Percentiles rank a stretch among this genome's conserved stretches.
Evolutionary conservation across 1,140 invertebrate species (phyloP).

Genomic region (Lanistes nyassanus): DNA sequence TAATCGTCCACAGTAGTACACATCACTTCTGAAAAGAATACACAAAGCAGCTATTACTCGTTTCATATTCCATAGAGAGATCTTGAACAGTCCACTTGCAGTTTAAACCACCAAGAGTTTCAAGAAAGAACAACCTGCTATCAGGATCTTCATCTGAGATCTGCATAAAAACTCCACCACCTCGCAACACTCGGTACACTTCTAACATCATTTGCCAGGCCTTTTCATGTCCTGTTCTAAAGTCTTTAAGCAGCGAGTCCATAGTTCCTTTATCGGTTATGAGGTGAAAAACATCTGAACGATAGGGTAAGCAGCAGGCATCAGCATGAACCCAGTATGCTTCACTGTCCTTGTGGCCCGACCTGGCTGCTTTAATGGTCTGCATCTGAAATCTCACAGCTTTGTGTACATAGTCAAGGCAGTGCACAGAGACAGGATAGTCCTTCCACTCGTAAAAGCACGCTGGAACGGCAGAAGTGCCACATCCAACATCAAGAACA

Average conservation of each 20-base stretch:
- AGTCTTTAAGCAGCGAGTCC: slow-evolving; percentile 52
- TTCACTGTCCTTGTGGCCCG: slow-evolving; percentile 14
- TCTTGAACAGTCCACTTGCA: slow-evolving; percentile 7
- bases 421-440: slow-evolving; percentile 24
- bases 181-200: slow-evolving; percentile 30
- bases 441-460: slow-evolving; percentile 21
- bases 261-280: slow-evolving; percentile 53
- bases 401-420: slow-evolving; percentile 35
- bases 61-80: neutral
- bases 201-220: slow-evolving; percentile 36
- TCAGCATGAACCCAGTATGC: slow-evolving; percentile 29
- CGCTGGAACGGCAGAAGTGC: slow-evolving; percentile 29
- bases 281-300: slow-evolving; percentile 35
- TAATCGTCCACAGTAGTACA: neutral
- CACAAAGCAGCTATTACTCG: slow-evolving; percentile 9
- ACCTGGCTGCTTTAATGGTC: neutral
- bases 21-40: slow-evolving; percentile 15
- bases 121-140: slow-evolving; percentile 34
- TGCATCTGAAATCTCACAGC: slow-evolving; percentile 28
- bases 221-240: slow-evolving; percentile 22
- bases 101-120: neutral
- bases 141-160: slow-evolving; percentile 59
- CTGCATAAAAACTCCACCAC: slow-evolving; percentile 41
- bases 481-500: slow-evolving; percentile 39
- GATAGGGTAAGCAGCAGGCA: slow-evolving; percentile 40